These are phyloP conservation scores for Gryon sp. DNA, from an alignment of 1,140 invertebrate species.

Conservation along the genomic window DNA sequence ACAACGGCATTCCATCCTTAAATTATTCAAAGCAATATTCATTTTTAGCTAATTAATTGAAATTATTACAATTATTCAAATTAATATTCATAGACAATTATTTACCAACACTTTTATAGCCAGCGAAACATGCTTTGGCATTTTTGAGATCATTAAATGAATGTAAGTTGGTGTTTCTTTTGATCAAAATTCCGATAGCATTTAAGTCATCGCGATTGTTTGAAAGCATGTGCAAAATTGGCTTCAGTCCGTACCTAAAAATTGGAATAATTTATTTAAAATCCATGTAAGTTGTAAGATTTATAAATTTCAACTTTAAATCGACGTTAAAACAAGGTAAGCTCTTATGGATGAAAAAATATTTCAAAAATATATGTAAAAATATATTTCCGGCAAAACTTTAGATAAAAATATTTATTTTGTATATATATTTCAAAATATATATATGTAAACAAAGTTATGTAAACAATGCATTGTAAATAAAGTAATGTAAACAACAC, in stretches of 20 bases:
- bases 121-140: slow-evolving; percentile 85
- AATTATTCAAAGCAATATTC: neutral
- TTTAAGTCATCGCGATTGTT: slow-evolving; percentile 82
- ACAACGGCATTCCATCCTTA: slow-evolving; percentile 81
- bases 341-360: too few species aligned
- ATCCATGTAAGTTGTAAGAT: neutral
- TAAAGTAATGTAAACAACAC: too few species aligned
- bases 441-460: too few species aligned
- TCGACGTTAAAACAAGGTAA: too few species aligned
- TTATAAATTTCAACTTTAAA: too few species aligned
- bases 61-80: slow-evolving; percentile 1
- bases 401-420: too few species aligned
- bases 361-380: too few species aligned
- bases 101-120: slow-evolving; percentile 84
- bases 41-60: neutral
- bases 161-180: slow-evolving; percentile 80
- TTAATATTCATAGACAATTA: slow-evolving; percentile 11
- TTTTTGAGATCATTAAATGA: slow-evolving; percentile 83
- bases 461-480: too few species aligned
- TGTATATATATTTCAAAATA: too few species aligned
- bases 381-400: too few species aligned
- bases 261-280: neutral
- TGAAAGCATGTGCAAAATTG: slow-evolving; percentile 84
- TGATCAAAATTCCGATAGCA: slow-evolving; percentile 86
- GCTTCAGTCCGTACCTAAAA: slow-evolving; percentile 77